Conservation (phyloP, 2,888 invertebrate species). For the Noctua comes region DNA sequence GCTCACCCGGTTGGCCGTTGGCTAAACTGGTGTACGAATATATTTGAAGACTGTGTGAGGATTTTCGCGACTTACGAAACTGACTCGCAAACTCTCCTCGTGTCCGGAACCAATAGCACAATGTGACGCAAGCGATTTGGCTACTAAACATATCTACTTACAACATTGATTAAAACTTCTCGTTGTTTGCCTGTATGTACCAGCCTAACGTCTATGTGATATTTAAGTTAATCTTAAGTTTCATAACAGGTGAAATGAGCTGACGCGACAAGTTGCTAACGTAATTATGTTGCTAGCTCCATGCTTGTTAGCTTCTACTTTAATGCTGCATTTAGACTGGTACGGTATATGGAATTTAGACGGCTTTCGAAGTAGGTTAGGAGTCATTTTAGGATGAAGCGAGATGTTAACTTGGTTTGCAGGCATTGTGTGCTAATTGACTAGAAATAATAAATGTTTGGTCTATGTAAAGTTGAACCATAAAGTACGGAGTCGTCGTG, state of each 20-base stretch:
- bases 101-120: neutral
- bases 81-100: neutral
- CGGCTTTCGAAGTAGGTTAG: conserved; percentile 12
- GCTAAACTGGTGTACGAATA: neutral
- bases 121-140: neutral
- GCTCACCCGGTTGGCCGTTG: neutral
- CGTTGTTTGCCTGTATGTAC: neutral
- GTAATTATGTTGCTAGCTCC: conserved; percentile 37
- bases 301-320: conserved; percentile 33
- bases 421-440: neutral
- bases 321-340: conserved; percentile 35
- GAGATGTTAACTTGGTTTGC: neutral
- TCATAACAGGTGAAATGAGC: conserved; percentile 28
- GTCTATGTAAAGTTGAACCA: neutral
- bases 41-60: neutral
- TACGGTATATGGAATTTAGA: conserved; percentile 24
- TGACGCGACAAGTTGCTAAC: conserved; percentile 27
- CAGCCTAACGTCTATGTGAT: conserved; percentile 15
- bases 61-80: neutral
- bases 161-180: neutral
- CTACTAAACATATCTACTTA: neutral
- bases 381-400: conserved; percentile 1
- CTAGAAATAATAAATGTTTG: neutral
- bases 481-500: neutral
- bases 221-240: conserved; percentile 43